A percentile compares a stretch with the other conserved stretches of the same genome.
Conservation (phyloP, 2,888 invertebrate genomes). For the Doris montereyensis region DNA sequence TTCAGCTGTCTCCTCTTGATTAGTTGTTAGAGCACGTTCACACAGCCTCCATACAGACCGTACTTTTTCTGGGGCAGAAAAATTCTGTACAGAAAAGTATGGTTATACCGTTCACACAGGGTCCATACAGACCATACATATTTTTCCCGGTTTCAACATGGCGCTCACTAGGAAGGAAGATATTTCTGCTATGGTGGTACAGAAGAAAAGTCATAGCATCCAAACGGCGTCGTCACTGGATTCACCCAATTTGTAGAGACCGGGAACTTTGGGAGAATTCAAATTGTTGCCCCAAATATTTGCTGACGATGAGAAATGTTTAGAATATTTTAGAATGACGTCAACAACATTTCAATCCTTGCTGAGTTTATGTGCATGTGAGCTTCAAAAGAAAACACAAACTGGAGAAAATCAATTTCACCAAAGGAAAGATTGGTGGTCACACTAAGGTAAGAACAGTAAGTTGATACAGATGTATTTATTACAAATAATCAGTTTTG, state of each 20-base stretch:
- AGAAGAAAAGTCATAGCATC: neutral
- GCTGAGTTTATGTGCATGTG: no score
- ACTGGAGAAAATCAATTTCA: no score
- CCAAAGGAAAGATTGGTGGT: no score
- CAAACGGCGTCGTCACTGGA: constrained; percentile 8
- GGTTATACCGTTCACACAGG: constrained; percentile 12
- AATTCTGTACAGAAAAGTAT: constrained; percentile 9
- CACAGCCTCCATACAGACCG: neutral
- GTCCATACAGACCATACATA: constrained; percentile 5
- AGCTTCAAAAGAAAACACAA: no score
- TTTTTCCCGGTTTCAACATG: constrained; percentile 5
- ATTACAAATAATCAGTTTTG: no score
- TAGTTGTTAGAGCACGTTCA: neutral
- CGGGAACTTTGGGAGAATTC: no score
- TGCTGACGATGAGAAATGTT: no score
- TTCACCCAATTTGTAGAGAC: constrained; percentile 3
- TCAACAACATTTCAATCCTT: constrained; percentile 16
- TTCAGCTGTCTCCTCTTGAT: no score
- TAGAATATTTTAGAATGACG: constrained; percentile 9
- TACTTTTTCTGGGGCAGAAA: constrained; percentile 6
- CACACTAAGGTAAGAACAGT: no score
- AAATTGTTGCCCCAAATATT: no score
- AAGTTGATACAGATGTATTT: no score
- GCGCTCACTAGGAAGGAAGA: neutral
- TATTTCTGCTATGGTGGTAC: no score